phyloP scores from a whole-genome alignment of 2,888 invertebrate genomes.

The Elysia crispata region DNA sequence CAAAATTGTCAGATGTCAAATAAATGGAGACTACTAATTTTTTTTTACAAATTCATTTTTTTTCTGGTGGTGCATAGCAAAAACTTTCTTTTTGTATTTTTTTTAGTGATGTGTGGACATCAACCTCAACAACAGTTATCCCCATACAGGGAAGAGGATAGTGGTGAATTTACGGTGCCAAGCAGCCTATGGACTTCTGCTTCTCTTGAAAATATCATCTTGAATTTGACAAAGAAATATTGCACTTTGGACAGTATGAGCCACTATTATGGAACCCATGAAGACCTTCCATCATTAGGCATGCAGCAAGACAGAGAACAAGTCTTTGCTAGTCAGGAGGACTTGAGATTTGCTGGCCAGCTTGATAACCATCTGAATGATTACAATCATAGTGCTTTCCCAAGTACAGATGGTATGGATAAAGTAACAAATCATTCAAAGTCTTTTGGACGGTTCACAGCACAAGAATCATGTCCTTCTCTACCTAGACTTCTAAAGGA shows the following conservation, averaged over 20 bases:
- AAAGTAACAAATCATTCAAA: constrained; percentile 3
- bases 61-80: too few relatives aligned
- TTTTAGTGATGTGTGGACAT: constrained; percentile 54
- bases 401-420: constrained; percentile 40
- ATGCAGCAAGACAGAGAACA: too few relatives aligned
- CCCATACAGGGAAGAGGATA: constrained; percentile 29
- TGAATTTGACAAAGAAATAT: constrained; percentile 60
- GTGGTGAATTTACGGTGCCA: constrained; percentile 38
- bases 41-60: too few relatives aligned
- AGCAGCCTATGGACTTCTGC: constrained; percentile 63
- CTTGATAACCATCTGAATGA: background rate
- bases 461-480: constrained; percentile 35
- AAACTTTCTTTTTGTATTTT: too few relatives aligned
- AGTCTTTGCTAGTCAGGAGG: constrained; percentile 30
- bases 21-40: too few relatives aligned
- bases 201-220: constrained; percentile 69
- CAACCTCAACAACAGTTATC: constrained; percentile 57
- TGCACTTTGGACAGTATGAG: constrained; percentile 48
- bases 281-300: background rate
- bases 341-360: constrained; percentile 20
- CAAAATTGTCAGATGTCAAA: too few relatives aligned
- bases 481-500: background rate
- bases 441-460: background rate
- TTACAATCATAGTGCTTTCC: constrained; percentile 17
- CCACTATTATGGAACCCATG: constrained; percentile 25